Base-by-base conservation (phyloP, 2,113 vertebrate genomes). In the Engystomops pustulosus region DNA sequence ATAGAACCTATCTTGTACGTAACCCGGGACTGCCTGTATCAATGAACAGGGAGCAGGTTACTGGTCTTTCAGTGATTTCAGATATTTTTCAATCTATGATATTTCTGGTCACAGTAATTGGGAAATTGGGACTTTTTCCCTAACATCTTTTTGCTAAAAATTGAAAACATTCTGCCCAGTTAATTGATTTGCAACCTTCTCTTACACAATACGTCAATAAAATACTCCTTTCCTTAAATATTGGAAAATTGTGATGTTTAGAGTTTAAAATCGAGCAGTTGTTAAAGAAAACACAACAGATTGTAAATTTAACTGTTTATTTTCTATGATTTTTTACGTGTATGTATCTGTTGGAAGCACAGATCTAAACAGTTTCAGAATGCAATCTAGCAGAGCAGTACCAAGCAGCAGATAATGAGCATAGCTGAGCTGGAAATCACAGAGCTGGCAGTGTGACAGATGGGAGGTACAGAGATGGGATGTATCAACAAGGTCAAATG, bases 401-500 rank as follows among this genome's bases (percentile, higher is more conserved):
- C 38, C 44, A 60, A 20, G 7, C n/a, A 4, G 27, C 32, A 65
- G 34, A 51, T 67, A 76, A 84, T 38, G 20, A 76, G 45, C 34
- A 25, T 18, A 36, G 32, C 49, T 17, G 69, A 47, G 25, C 45
- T 38, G 55, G 20, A 30, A 68, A 77, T 41, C 9, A 67, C 81
- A 68, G 14, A 20, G 15, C 32, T 49, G 23, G 72, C 20, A 69
- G 58, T 45, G 74, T 78, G 83, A 76, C 74, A 84, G 74, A 78
- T 78, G 83, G 81, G 60, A 77, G 47, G 34, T 27, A 55, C 11
- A 55, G 44, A 27, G 47, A 44, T 12, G 4, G 23, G 32, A 38
- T 68, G 20, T 58, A 69, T 17, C 62, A 34, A 17, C 74, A 78
- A 84, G 74, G 83, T 84, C 83, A 84, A 69, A 78, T 69, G 23